These are phyloP conservation scores for Eupithecia subumbrata DNA, from an alignment of 2,888 invertebrate genomes.

Conservation along the genomic window DNA sequence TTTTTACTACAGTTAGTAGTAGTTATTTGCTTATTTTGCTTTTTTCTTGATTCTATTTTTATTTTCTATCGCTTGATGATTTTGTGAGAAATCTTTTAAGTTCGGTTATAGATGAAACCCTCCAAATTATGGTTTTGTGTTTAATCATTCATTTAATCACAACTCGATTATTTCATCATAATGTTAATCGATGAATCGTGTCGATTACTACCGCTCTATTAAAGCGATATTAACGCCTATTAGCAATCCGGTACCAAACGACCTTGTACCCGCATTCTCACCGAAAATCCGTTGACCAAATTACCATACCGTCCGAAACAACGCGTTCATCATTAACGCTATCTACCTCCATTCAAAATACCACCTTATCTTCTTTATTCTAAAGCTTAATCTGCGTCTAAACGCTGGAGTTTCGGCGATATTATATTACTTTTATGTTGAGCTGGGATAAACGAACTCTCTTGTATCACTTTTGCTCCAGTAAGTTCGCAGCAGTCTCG, in stretches of 20 bases:
- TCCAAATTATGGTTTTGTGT: not conserved
- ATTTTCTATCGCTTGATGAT: not conserved
- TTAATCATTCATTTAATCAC: not conserved
- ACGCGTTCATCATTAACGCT: constrained; percentile 35
- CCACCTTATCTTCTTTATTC: constrained; percentile 37
- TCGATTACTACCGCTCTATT: constrained; percentile 28
- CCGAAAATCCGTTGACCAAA: constrained; percentile 65
- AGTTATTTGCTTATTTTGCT: not conserved
- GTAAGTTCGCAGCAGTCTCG: constrained; percentile 60
- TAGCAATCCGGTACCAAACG: constrained; percentile 55
- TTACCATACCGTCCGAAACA: constrained; percentile 54
- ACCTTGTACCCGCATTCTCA: constrained; percentile 62
- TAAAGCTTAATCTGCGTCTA: constrained; percentile 36
- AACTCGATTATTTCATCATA: not conserved
- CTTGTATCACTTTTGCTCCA: constrained; percentile 51
- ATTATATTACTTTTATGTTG: constrained; percentile 49
- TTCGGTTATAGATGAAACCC: not conserved
- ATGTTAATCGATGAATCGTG: constrained; percentile 5
- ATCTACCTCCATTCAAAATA: constrained; percentile 31
- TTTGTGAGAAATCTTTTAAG: not conserved
- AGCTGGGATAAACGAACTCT: constrained; percentile 51
- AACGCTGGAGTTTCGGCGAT: constrained; percentile 43
- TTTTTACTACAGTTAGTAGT: not conserved
- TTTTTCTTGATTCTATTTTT: not conserved
- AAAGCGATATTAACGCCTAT: constrained; percentile 36